phyloP scores from a whole-genome alignment of 2,797 vertebrate genomes.

The Epinephelus awoara region DNA sequence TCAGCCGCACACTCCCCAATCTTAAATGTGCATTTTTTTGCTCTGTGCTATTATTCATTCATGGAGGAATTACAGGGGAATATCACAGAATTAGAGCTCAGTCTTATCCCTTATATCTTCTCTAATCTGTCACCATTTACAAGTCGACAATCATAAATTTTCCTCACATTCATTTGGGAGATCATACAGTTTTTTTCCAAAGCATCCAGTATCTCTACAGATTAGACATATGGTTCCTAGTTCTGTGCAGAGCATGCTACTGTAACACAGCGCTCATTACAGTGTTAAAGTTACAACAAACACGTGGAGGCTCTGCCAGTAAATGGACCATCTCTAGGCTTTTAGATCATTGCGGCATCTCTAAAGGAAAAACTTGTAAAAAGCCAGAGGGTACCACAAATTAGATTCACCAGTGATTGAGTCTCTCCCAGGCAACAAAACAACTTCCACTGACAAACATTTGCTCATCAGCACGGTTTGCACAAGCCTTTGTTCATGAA shows the following conservation, averaged over 20 bases:
- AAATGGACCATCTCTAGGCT: conserved; percentile 10
- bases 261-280: background rate
- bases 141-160: background rate
- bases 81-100: conserved; percentile 5
- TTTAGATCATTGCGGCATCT: conserved; percentile 3
- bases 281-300: conserved; percentile 22
- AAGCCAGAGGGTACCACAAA: conserved; percentile 3
- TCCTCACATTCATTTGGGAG: background rate
- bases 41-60: conserved; percentile 27
- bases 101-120: background rate
- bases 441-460: conserved; percentile 17
- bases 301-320: conserved; percentile 15
- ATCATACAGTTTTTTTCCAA: too few relatives aligned
- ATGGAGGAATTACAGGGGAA: conserved; percentile 27
- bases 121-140: conserved; percentile 5
- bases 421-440: conserved; percentile 37
- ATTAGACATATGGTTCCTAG: background rate
- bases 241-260: background rate
- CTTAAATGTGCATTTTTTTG: conserved; percentile 33
- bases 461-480: conserved; percentile 24
- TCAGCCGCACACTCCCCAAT: conserved; percentile 56
- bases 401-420: conserved; percentile 31
- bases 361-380: conserved; percentile 10
- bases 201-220: background rate
- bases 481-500: conserved; percentile 25